Evolutionary conservation across 2,113 vertebrate genomes (phyloP), one percentile per base, ranked within the genome.

Genomic region (Apodemus speciosus): DNA sequence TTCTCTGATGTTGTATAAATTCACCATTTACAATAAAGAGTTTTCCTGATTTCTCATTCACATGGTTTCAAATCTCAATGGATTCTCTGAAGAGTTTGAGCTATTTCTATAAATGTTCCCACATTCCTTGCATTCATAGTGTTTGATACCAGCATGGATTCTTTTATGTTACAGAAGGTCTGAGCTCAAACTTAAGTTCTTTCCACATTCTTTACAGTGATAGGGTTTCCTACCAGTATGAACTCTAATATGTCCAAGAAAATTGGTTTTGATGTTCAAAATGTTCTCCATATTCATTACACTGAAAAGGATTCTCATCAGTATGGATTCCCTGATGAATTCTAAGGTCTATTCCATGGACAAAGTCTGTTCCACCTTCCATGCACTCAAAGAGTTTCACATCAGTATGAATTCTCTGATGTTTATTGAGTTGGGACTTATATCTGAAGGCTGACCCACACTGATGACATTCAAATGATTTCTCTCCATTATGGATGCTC

Each of bases 131-230:
- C 77, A 88, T 27, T 76, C 23, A 25, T 56, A 85, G 14, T 40
- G 71, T 32, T 84, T 89, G 58, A 49, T 11, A 69, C n/a, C 32
- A 32, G 49, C 38, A n/a, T 89, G 64, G 43, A 46, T 91, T 86
- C 66, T 90, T 30, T 64, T 72, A 94, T 72, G 75, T 68, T 58
- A 56, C 27, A 6, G 25, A 38, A 81, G 79, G 56, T 27, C 56
- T 83, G 23, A 18, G 25, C 49, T 6, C 69, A 9, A 0, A 60
- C 8, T 58, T 68, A 89, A 79, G 32, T 6, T 38, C 32, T 89
- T 80, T 64, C 86, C 53, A 79, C 86, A 85, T 38, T 89, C 86
- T 40, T 89, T 62, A 92, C 90, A 79, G 32, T 72, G 53, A 81
- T 35, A 40, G 21, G 85, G 27, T 15, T 93, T 81, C 35, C 81